Base-by-base conservation (phyloP, 2,888 invertebrate genomes). In the Odontothrips loti region DNA sequence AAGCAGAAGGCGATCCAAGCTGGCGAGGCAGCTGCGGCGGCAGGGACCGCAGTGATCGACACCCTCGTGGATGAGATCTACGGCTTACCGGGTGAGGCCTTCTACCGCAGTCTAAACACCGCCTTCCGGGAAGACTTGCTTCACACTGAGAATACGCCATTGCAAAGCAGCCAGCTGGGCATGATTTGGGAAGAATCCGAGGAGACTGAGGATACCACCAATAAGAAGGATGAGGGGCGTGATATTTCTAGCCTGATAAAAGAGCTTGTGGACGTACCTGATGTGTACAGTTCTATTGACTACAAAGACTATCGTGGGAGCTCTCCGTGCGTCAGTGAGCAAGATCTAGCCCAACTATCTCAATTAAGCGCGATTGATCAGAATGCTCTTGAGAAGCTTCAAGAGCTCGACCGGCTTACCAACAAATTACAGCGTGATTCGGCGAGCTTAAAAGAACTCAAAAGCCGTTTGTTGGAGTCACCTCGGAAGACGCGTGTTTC, bases 131-230 rank as follows among this genome's bases (percentile, higher is more conserved):
- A 96, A 84, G 94, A 95, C 86, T 88, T 93, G 82, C 93, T 92
- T 47, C 90, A 90, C 84, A 91, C 89, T 85, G 90, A 90, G 88
- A 81, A 87, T 85, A 82, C 87, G 34, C 83, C 83, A 23, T 81
- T 83, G 34, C 83, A 84, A 34, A 83, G 83, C 27, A 82, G 89
- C 34, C 94, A 95, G 84, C 88, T 95, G 84, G 94, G 93, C 83
- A 94, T 95, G 93, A 95, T 95, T 84, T 95, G 95, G 93, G 95
- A 95, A 87, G 94, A 94, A 84, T 92, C 93, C 17, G 94, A 95
- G 87, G 95, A 95, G 84, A 88, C 88, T 47, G 93, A 93, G 83
- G 91, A 91, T 79, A 87, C 87, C 27, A 89, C 88, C 81, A 89
- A 89, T 0, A 88, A 88, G 75, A 86, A 86, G 58, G 84, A 84